Evolutionary conservation across 2,888 invertebrate genomes (phyloP).

Genomic region (Lingula anatina): DNA sequence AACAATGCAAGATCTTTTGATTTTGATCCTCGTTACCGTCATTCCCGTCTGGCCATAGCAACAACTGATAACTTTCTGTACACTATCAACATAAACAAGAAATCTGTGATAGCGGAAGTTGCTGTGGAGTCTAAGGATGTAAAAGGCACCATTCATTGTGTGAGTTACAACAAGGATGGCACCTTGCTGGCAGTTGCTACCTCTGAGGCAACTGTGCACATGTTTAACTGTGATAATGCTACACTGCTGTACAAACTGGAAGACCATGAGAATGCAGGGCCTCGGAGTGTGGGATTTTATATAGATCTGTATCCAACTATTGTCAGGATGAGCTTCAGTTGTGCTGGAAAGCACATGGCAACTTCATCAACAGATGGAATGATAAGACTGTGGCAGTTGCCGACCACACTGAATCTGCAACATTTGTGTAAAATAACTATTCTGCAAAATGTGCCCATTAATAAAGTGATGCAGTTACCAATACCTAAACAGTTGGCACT

Average conservation of each 20-base stretch:
- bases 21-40: constrained; percentile 24
- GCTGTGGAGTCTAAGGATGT: constrained; percentile 6
- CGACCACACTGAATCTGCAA: constrained; percentile 18
- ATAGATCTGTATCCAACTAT: constrained; percentile 22
- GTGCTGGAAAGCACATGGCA: constrained; percentile 25
- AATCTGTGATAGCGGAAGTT: constrained; percentile 8
- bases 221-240: constrained; percentile 15
- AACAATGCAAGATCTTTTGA: constrained; percentile 28
- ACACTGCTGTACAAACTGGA: too few species aligned
- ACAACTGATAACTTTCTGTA: constrained; percentile 16
- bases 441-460: constrained; percentile 14
- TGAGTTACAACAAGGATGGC: constrained; percentile 22
- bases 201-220: constrained; percentile 17
- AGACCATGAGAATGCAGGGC: too few species aligned
- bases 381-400: constrained; percentile 27
- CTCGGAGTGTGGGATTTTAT: too few species aligned
- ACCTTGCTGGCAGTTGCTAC: constrained; percentile 17
- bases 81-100: constrained; percentile 16
- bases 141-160: constrained; percentile 21
- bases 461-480: constrained; percentile 17
- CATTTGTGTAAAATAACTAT: constrained; percentile 26
- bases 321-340: constrained; percentile 22
- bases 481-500: too few species aligned
- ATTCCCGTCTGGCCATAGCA: constrained; percentile 24
- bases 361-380: constrained; percentile 28